Evolutionary conservation across 2,797 vertebrate species (phyloP).

Genomic region (Falco cherrug): DNA sequence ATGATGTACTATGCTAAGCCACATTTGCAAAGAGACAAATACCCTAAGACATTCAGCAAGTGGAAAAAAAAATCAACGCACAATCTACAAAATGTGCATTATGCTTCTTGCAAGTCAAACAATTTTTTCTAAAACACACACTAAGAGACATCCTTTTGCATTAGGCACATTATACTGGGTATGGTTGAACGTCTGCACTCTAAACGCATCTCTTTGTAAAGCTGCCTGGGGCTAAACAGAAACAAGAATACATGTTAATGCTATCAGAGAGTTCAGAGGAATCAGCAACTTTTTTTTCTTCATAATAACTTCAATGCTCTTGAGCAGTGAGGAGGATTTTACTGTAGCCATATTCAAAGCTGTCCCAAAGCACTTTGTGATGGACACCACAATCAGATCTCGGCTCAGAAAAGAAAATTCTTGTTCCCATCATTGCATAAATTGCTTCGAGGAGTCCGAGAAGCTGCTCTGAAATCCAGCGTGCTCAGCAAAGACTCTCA

Average conservation of each 20-base stretch:
- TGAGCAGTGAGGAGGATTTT: neutral
- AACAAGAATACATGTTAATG: constrained; percentile 47
- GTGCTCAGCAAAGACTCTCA: neutral
- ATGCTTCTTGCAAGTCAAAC: constrained; percentile 7
- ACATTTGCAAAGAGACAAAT: constrained; percentile 13
- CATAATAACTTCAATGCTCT: constrained; percentile 15
- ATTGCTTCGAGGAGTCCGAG: neutral
- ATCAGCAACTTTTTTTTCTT: constrained; percentile 45
- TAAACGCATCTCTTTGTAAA: constrained; percentile 26
- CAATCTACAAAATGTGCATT: constrained; percentile 9
- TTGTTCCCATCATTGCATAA: neutral
- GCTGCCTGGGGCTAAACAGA: constrained; percentile 45
- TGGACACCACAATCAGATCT: neutral
- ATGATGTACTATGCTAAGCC: neutral
- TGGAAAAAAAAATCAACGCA: neutral
- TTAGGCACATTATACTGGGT: neutral
- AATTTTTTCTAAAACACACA: neutral
- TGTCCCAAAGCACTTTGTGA: constrained; percentile 25
- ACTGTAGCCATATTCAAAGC: constrained; percentile 26
- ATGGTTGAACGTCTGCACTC: constrained; percentile 8
- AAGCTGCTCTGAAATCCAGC: neutral
- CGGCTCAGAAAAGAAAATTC: neutral
- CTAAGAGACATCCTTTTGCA: constrained; percentile 19
- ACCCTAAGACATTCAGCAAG: constrained; percentile 7
- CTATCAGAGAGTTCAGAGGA: constrained; percentile 35